Evolutionary conservation across 2,888 invertebrate species (phyloP), one percentile per base, ranked within the genome.

Genomic region (Zelleria hepariella): DNA sequence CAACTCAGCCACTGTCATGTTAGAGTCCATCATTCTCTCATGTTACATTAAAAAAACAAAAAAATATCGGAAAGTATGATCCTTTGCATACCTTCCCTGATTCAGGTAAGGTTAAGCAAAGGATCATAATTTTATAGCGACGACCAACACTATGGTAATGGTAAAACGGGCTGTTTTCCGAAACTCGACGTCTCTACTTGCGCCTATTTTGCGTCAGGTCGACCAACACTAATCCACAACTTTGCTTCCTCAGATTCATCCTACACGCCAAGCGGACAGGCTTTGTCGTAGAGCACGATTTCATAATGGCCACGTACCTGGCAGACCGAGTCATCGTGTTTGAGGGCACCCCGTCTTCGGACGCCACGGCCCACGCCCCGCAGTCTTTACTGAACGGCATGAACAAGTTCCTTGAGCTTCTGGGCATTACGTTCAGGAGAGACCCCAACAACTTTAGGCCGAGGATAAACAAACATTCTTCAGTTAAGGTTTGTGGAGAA

Each of bases 241-340:
- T 26, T 4, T 20, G 2, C 7, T 0, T 61, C 75, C 80, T 24
- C 79, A 94, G 94, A 72, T 99, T 98, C 80, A 98, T 99, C 78
- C 91, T 99, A 52, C 99, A 99, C 75, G 98, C 99, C 0, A 99
- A 99, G 90, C 98, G 99, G 82, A 99, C 99, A 6, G 99, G 99
- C 10, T 99, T 99, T 80, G 95, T 99, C 18, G 99, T 99, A 1
- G 99, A 99, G 93, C 99, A 99, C 93, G 99, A 99, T 90, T 99
- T 99, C 82, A 99, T 99, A 67, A 99, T 99, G 99, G 99, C 99
- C 18, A 99, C 99, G 0, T 99, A 99, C 82, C 91, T 98, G 64
- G 98, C 99, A 0, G 99, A 99, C 82, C 93, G 99, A 52, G 99
- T 99, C 2, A 98, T 99, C 67, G 99, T 99, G 57, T 98, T 99